These are phyloP conservation scores for Latheticus oryzae DNA, from an alignment of 2,888 invertebrate genomes.

Conservation along the genomic window DNA sequence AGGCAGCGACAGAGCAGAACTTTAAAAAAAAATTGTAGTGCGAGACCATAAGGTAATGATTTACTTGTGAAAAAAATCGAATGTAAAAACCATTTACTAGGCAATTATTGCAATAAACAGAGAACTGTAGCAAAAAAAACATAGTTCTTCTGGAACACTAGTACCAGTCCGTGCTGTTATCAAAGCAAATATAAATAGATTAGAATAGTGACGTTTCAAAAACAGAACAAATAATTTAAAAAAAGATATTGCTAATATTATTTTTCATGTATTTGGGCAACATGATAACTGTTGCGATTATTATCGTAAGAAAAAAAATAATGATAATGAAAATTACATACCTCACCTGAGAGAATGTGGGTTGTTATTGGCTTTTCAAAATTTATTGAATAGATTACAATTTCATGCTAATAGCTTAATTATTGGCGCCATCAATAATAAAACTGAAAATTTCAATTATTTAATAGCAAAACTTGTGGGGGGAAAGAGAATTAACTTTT, in stretches of 20 bases:
- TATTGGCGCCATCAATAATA: background rate
- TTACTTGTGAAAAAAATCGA: conserved; percentile 8
- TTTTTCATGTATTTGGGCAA: conserved; percentile 13
- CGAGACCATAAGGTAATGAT: conserved; percentile 1
- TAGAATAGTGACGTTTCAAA: background rate
- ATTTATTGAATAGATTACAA: background rate
- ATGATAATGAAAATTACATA: background rate
- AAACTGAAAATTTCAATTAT: background rate
- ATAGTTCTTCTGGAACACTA: background rate
- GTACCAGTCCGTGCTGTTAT: background rate
- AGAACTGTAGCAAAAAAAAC: background rate
- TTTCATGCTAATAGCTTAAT: background rate
- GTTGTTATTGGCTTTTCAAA: background rate
- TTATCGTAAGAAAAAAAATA: conserved; percentile 1
- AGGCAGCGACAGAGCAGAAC: too few relatives aligned
- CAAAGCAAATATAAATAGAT: background rate
- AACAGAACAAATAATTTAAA: background rate
- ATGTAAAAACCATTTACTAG: conserved; percentile 6
- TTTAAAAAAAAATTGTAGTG: too few relatives aligned
- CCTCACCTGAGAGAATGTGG: background rate
- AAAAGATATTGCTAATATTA: conserved; percentile 11
- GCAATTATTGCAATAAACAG: conserved; percentile 2
- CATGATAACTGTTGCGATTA: conserved; percentile 4
- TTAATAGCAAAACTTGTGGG: background rate
- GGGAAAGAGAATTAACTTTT: background rate